Conservation (phyloP, 2,888 invertebrate genomes). For the Chrysina gloriosa region DNA sequence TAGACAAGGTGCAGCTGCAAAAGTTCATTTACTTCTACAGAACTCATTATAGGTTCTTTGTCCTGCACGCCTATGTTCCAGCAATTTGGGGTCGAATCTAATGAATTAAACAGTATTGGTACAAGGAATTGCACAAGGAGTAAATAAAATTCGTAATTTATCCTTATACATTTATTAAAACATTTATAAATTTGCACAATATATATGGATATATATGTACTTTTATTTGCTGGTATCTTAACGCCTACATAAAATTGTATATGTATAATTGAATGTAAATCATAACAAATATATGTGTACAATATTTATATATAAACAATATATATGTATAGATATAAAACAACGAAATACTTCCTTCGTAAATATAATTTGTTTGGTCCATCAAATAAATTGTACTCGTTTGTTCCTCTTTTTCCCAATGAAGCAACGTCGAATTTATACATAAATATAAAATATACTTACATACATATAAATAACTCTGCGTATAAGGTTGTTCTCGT, state of each 20-base stretch:
- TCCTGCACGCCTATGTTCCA: no score
- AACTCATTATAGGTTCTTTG: no score
- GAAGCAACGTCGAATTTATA: conserved; percentile 28
- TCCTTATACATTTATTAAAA: conserved; percentile 51
- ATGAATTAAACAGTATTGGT: no score
- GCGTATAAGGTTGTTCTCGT: neutral
- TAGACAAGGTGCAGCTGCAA: no score
- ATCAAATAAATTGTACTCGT: conserved; percentile 57
- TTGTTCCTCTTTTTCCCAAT: conserved; percentile 26
- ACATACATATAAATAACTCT: conserved; percentile 15
- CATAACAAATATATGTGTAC: conserved; percentile 46
- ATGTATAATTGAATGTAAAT: conserved; percentile 47
- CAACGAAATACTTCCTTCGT: conserved; percentile 30
- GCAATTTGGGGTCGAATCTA: no score
- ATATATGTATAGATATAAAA: conserved; percentile 44
- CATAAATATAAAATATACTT: conserved; percentile 28
- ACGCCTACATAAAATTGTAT: conserved; percentile 30
- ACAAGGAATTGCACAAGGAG: no score
- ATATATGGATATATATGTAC: conserved; percentile 31
- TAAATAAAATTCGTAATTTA: conserved; percentile 18
- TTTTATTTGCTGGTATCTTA: conserved; percentile 24
- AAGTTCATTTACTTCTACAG: no score
- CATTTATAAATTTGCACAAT: conserved; percentile 47
- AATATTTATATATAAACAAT: conserved; percentile 46
- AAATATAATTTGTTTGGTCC: conserved; percentile 48